These are phyloP conservation scores for Poeciliopsis turrubarensis DNA, from an alignment of 2,113 vertebrate genomes.

Conservation along the genomic window DNA sequence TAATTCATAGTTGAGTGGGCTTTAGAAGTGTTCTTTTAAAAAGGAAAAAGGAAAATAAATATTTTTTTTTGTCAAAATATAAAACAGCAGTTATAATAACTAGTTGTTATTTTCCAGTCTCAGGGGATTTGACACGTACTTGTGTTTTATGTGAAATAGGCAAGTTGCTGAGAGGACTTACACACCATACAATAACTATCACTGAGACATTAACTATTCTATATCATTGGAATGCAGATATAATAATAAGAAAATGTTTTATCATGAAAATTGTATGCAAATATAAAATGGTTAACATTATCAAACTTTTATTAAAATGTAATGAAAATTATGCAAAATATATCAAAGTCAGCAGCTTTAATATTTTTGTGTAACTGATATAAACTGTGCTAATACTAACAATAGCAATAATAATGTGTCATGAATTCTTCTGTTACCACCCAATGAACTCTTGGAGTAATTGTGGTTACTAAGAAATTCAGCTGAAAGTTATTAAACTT, in stretches of 20 bases:
- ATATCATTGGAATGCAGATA: not conserved
- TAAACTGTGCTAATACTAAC: not conserved
- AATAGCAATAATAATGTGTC: too few relatives aligned
- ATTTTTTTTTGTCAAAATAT: too few relatives aligned
- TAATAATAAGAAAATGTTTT: not conserved
- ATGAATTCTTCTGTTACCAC: too few relatives aligned
- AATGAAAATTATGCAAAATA: not conserved
- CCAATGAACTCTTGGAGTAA: too few relatives aligned
- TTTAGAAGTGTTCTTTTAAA: not conserved
- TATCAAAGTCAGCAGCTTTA: not conserved
- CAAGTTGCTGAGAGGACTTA: not conserved
- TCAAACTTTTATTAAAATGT: not conserved
- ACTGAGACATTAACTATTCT: constrained; percentile 16
- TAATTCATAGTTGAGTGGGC: not conserved
- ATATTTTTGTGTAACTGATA: not conserved
- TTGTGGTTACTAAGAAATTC: too few relatives aligned
- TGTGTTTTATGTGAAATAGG: not conserved
- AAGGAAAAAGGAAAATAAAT: not conserved
- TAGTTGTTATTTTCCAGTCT: not conserved
- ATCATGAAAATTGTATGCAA: not conserved
- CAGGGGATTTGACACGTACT: not conserved
- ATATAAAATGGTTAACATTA: not conserved
- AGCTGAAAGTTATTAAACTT: too few relatives aligned
- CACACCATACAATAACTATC: constrained; percentile 19
- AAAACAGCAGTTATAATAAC: not conserved